These are phyloP conservation scores for Diaprepes abbreviatus DNA, from an alignment of 2,888 invertebrate genomes.

Conservation along the genomic window DNA sequence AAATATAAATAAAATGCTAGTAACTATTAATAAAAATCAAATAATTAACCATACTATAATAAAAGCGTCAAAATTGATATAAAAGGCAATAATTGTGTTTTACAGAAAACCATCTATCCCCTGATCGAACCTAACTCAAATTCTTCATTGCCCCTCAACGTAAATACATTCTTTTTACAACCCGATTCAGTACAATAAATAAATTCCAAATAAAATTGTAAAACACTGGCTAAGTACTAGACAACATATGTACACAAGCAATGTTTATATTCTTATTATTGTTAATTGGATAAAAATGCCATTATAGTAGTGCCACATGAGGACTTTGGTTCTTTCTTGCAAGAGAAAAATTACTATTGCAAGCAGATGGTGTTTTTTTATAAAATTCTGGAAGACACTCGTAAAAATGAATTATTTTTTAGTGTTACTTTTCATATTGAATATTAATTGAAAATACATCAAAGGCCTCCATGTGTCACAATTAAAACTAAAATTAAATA, in stretches of 20 bases:
- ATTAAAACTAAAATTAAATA: slow-evolving; percentile 35
- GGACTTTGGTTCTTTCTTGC: slow-evolving; percentile 16
- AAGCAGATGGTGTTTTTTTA: too few relatives aligned
- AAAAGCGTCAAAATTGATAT: slow-evolving; percentile 31
- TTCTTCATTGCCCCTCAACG: slow-evolving; percentile 12
- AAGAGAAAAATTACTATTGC: too few relatives aligned
- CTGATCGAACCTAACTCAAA: slow-evolving; percentile 18
- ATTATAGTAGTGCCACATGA: slow-evolving; percentile 25
- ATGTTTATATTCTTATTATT: slow-evolving; percentile 48
- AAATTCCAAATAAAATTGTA: slow-evolving; percentile 47
- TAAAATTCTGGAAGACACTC: neutral
- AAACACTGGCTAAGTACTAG: slow-evolving; percentile 59
- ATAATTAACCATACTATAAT: slow-evolving; percentile 28
- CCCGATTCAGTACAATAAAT: slow-evolving; percentile 31
- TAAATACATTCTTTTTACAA: slow-evolving; percentile 44
- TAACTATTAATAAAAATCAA: slow-evolving; percentile 29
- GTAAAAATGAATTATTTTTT: too few relatives aligned
- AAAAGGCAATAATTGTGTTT: slow-evolving; percentile 28
- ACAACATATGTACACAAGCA: slow-evolving; percentile 55
- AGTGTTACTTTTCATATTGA: too few relatives aligned
- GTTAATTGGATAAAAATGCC: slow-evolving; percentile 43
- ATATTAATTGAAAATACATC: too few relatives aligned
- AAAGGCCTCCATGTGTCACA: slow-evolving; percentile 19
- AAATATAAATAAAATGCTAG: slow-evolving; percentile 40
- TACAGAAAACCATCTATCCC: slow-evolving; percentile 23